Evolutionary conservation across 2,797 vertebrate genomes (phyloP).

Genomic region (Prionace glauca): DNA sequence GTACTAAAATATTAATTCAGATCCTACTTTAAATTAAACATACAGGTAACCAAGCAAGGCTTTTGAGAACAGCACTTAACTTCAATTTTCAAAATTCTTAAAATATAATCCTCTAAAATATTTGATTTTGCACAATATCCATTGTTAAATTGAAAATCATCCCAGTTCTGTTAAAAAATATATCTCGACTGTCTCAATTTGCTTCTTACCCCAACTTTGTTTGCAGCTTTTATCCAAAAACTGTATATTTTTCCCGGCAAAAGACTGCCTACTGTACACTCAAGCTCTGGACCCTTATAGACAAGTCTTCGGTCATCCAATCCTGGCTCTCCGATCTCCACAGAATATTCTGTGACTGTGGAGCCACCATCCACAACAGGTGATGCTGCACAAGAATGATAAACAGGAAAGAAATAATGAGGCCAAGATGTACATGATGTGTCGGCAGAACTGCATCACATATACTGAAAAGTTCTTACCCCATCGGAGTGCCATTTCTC

Average conservation of each 20-base stretch:
- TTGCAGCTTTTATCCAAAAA: slow-evolving; percentile 63
- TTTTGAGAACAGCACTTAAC: background rate
- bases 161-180: background rate
- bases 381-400: slow-evolving; percentile 48
- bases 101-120: background rate
- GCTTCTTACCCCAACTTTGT: slow-evolving; percentile 55
- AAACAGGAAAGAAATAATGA: slow-evolving; percentile 22
- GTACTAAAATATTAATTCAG: background rate
- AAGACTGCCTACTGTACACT: slow-evolving; percentile 52
- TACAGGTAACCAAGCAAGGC: background rate
- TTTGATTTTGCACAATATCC: background rate
- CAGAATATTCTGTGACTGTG: slow-evolving; percentile 49
- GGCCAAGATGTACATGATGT: background rate
- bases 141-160: background rate
- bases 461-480: slow-evolving; percentile 51
- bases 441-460: background rate
- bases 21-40: background rate
- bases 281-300: slow-evolving; percentile 52
- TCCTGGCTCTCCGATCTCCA: slow-evolving; percentile 54
- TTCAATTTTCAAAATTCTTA: background rate
- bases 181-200: accelerated
- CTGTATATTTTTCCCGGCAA: slow-evolving; percentile 55
- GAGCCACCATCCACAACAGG: slow-evolving; percentile 55
- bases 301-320: slow-evolving; percentile 48
- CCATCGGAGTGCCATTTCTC: slow-evolving; percentile 57